A percentile compares a stretch with the other conserved stretches of the same genome.
Evolutionary conservation across 2,797 vertebrate genomes (phyloP).

Genomic region (Psittacula derbiana): DNA sequence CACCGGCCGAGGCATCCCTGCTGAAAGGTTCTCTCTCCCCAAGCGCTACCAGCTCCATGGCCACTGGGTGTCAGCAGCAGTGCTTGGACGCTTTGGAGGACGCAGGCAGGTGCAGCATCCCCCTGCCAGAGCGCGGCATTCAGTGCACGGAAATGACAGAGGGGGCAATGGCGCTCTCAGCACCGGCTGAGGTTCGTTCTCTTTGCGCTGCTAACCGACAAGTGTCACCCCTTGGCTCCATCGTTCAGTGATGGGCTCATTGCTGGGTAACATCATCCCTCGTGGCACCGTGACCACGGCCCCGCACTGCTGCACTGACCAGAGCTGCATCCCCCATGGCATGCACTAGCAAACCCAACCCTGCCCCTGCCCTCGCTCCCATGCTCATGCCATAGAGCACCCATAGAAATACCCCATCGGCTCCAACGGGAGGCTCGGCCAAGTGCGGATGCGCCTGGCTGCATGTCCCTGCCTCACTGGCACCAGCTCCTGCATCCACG

Average conservation of each 20-base stretch:
- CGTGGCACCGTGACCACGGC: accelerated
- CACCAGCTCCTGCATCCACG: background rate
- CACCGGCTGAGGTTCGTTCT: background rate
- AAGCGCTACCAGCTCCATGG: background rate
- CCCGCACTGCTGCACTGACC: accelerated
- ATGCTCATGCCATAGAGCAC: accelerated
- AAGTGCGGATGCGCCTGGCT: accelerated
- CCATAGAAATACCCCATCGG: background rate
- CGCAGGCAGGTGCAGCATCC: background rate
- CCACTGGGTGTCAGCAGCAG: constrained; percentile 57
- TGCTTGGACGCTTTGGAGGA: background rate
- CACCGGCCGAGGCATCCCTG: background rate
- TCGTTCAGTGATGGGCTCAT: background rate
- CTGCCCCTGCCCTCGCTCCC: background rate
- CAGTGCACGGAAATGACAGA: background rate
- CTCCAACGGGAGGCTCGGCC: background rate
- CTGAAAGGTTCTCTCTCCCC: background rate
- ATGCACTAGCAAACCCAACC: background rate
- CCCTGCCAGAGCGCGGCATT: background rate
- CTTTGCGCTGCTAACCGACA: background rate
- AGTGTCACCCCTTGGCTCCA: background rate
- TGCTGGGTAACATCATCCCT: accelerated
- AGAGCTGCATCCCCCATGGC: accelerated
- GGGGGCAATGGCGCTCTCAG: background rate
- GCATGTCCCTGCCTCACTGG: background rate